Percentiles rank a stretch among this genome's conserved stretches.
Evolutionary conservation across 2,797 vertebrate genomes (phyloP).

Genomic region (Delichon dasypus): DNA sequence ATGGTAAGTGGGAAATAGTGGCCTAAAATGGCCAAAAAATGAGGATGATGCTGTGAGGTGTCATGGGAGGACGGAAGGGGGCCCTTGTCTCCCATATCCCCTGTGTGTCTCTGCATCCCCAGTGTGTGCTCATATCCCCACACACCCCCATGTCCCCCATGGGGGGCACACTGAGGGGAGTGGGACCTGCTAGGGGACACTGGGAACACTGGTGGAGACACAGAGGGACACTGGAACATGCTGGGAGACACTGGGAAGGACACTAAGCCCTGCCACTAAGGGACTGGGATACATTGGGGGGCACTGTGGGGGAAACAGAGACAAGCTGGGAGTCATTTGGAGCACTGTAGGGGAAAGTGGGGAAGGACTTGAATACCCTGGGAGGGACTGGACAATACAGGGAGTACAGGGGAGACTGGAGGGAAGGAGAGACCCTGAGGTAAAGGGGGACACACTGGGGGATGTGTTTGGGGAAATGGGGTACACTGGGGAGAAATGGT

Average conservation of each 20-base stretch:
- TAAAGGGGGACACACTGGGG: not conserved
- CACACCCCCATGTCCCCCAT: not conserved
- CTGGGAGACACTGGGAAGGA: not conserved
- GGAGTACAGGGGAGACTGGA: not conserved
- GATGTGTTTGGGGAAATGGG: not conserved
- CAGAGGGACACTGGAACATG: not conserved
- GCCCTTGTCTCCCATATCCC: not conserved
- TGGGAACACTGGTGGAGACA: not conserved
- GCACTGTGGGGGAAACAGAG: not conserved
- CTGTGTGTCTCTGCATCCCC: not conserved
- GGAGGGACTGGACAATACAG: not conserved
- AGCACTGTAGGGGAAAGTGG: not conserved
- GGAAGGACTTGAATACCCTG: not conserved
- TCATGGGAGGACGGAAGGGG: not conserved
- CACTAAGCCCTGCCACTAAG: not conserved
- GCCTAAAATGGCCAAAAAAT: not conserved
- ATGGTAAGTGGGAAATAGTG: not conserved
- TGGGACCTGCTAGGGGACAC: not conserved
- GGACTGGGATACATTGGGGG: not conserved
- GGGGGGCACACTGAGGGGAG: not conserved
- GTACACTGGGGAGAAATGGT: not conserved
- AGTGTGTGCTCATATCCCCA: not conserved
- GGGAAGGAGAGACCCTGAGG: not conserved
- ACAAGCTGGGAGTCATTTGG: not conserved
- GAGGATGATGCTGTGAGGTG: not conserved